Conservation (phyloP, 2,113 vertebrate species). For the Monopterus albus region DNA sequence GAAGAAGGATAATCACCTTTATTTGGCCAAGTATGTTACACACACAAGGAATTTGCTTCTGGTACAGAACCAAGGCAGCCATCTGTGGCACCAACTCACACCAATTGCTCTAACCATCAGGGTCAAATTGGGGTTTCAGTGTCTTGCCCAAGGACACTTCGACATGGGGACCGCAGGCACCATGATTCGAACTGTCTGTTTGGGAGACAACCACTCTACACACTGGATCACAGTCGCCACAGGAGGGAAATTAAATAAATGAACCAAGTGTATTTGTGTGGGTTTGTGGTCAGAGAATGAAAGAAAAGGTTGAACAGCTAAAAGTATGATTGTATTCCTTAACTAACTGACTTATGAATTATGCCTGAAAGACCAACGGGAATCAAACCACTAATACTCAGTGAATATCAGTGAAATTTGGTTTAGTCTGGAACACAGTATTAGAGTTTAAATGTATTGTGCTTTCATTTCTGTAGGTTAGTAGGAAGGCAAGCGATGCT, state of each 20-base stretch:
- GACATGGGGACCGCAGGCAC: no score
- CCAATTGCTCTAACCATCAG: no score
- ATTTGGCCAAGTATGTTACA: no score
- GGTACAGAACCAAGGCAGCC: no score
- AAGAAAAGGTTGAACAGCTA: conserved; percentile 21
- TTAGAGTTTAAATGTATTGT: neutral
- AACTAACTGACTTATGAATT: conserved; percentile 21
- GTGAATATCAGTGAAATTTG: conserved; percentile 13
- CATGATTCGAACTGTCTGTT: no score
- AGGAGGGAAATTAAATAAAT: conserved; percentile 22
- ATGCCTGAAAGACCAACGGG: neutral
- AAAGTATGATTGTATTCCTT: neutral
- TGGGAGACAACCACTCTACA: no score
- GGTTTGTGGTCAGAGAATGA: conserved; percentile 21
- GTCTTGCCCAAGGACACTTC: no score
- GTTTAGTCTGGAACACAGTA: neutral
- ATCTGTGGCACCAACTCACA: no score
- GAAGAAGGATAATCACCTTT: no score
- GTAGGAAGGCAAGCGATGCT: neutral
- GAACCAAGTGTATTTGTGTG: conserved; percentile 1
- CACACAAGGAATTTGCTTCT: no score
- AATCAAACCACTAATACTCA: neutral
- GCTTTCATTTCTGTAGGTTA: neutral
- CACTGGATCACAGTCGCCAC: no score
- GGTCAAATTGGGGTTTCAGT: no score